Base-by-base conservation (phyloP, 2,888 invertebrate species). In the Catotricha subobsoleta region DNA sequence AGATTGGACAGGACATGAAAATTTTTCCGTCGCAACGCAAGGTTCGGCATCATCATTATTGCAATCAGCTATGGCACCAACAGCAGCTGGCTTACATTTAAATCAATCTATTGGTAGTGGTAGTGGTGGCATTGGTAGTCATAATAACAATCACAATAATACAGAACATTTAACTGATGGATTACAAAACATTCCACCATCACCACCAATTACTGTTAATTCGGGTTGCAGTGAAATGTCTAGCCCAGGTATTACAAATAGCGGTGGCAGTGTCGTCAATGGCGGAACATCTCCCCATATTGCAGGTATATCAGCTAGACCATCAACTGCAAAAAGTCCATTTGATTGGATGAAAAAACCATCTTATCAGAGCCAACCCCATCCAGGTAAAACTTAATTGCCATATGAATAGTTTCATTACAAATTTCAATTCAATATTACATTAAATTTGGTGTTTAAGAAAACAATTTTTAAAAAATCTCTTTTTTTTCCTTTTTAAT, bases 261-360 rank as follows among this genome's bases (percentile, higher is more conserved):
- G 15, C 16, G 36, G 36, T 10, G 23, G 23, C 9, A 16, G 15
- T 15, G 23, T 36, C 10, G 36, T 58, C 20, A 52, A 54, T 16
- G 52, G 61, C 2, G 52, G 60, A 37, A 54, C 60, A 29, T 59
- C 62, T 46, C 60, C 62, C 8, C 52, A 52, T 56, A 54, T 53
- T 59, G 3, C 23, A 25, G 23, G 23, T 13, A 35, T 5, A 10
- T 64, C 70, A 52, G 68, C 55, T 50, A 69, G 77, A 52, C 77
- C 83, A 34, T 70, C 76, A 29, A 79, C 80, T 21, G 74, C 76
- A 16, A 72, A 84, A 33, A 81, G 82, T 48, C 84, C 86, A 1
- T 90, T 76, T 59, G 87, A 86, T 52, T 91, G 90, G 90, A 88
- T 91, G 77, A 88, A 83, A 62, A 87, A 84, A 59, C 79, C 81